These are phyloP conservation scores for Dryadula phaetusa DNA, from an alignment of 2,888 invertebrate species.

Conservation along the genomic window DNA sequence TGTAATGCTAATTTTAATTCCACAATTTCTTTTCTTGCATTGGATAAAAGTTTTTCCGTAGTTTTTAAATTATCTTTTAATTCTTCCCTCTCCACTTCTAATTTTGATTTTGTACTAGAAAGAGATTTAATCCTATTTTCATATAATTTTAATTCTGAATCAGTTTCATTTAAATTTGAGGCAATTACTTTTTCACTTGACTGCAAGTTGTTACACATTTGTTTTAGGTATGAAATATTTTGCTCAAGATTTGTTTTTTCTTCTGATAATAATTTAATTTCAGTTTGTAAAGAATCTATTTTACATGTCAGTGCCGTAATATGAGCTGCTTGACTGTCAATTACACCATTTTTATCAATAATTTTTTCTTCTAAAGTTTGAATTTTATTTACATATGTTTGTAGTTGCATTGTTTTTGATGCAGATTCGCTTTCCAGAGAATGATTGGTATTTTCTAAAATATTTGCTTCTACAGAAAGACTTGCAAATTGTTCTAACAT, in stretches of 20 bases:
- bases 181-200: constrained; percentile 57
- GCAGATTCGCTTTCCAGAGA: constrained; percentile 90
- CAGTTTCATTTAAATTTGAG: constrained; percentile 60
- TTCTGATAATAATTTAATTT: constrained; percentile 73
- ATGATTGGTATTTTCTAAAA: constrained; percentile 91
- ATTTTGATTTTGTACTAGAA: constrained; percentile 82
- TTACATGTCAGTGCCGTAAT: constrained; percentile 72
- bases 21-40: constrained; percentile 87
- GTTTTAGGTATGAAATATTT: constrained; percentile 72
- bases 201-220: constrained; percentile 75
- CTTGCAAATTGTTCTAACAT: constrained; percentile 92
- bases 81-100: constrained; percentile 87
- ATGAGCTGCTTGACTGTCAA: constrained; percentile 68
- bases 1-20: constrained; percentile 86
- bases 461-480: constrained; percentile 90
- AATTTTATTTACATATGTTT: constrained; percentile 78
- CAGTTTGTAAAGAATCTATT: constrained; percentile 71
- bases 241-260: constrained; percentile 74
- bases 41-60: constrained; percentile 86
- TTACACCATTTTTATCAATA: constrained; percentile 71
- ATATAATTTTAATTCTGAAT: constrained; percentile 76
- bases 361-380: constrained; percentile 87
- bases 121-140: constrained; percentile 77
- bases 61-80: constrained; percentile 83
- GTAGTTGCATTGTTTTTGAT: constrained; percentile 86